Evolutionary conservation across 2,888 invertebrate species (phyloP).

Genomic region (Lathronympha strigana): DNA sequence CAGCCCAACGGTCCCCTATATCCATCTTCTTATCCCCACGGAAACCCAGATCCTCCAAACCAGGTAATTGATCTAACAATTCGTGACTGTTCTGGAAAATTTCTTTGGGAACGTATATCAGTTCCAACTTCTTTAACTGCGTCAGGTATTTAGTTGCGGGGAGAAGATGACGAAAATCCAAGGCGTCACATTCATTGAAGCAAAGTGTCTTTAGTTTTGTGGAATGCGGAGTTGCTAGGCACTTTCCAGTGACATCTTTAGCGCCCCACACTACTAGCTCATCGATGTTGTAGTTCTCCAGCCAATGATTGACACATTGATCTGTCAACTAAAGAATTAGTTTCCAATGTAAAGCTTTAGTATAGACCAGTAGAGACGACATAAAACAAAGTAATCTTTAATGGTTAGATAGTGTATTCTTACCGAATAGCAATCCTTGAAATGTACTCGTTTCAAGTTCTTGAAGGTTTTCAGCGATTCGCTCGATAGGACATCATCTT

Average conservation of each 20-base stretch:
- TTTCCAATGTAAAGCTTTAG: slow-evolving; percentile 6
- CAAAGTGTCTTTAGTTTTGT: background rate
- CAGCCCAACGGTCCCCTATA: background rate
- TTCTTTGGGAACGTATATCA: background rate
- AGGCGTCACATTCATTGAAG: background rate
- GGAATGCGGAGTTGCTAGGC: background rate
- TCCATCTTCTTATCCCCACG: background rate
- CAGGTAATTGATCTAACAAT: background rate
- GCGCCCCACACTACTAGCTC: background rate
- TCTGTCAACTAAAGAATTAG: background rate
- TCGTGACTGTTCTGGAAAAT: background rate
- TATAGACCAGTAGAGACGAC: slow-evolving; percentile 1
- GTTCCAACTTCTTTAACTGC: background rate
- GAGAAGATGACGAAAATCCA: background rate
- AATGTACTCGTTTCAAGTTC: slow-evolving; percentile 9
- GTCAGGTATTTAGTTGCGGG: background rate
- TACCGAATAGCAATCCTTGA: background rate
- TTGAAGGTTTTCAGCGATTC: background rate
- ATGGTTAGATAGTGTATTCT: background rate
- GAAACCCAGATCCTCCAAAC: slow-evolving; percentile 2
- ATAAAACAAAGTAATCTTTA: background rate
- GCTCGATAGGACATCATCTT: background rate
- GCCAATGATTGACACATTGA: background rate
- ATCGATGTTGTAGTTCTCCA: background rate
- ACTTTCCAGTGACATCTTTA: background rate